A percentile compares a stretch with the other conserved stretches of the same genome.
phyloP scores from a whole-genome alignment of 2,113 vertebrate genomes.

The Pygoscelis adeliae region DNA sequence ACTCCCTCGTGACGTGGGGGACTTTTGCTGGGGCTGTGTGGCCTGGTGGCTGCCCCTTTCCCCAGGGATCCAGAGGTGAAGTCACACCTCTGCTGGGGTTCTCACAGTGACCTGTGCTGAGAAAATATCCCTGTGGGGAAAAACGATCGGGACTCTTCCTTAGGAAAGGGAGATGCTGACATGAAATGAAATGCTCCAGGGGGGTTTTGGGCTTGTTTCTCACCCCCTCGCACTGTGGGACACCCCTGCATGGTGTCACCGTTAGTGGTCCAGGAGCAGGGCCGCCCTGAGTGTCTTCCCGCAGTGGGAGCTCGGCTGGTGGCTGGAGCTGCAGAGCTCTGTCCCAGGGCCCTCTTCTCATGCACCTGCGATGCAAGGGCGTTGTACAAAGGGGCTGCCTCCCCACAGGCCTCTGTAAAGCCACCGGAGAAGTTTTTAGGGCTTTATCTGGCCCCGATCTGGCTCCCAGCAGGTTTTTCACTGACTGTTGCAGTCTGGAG shows the following conservation, averaged over 20 bases:
- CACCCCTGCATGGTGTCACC: neutral
- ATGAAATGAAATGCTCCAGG: neutral
- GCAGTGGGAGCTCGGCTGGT: accelerated
- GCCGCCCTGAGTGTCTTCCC: no score
- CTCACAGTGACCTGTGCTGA: neutral
- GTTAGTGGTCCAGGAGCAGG: accelerated
- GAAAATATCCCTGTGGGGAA: accelerated
- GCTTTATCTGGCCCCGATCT: neutral
- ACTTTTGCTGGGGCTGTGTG: accelerated
- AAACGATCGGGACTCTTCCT: accelerated
- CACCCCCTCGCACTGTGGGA: accelerated
- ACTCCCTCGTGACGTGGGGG: neutral
- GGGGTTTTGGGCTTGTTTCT: accelerated
- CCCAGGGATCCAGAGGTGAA: neutral
- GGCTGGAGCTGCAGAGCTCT: neutral
- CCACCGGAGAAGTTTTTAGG: neutral
- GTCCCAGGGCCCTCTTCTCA: neutral
- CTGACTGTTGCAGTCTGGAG: neutral
- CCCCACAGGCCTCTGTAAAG: accelerated
- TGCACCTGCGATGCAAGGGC: accelerated
- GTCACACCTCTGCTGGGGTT: neutral
- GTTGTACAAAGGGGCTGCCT: no score
- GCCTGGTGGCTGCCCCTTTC: neutral
- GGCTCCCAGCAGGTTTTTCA: neutral
- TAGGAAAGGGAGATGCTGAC: neutral